Conservation (phyloP, 2,888 invertebrate species). For the Eilema depressum region DNA sequence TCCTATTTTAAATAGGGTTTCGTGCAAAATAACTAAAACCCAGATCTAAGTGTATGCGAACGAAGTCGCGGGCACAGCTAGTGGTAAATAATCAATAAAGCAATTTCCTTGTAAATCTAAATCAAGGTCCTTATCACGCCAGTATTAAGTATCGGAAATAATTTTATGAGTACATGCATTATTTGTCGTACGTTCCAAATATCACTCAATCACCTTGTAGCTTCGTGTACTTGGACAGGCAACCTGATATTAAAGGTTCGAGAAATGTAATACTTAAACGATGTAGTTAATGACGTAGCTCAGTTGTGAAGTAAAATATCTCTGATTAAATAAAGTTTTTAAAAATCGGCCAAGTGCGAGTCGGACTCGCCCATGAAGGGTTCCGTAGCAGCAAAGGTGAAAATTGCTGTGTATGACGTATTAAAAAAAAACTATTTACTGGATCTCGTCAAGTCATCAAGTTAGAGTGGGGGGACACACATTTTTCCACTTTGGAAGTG, state of each 20-base stretch:
- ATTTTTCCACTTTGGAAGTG: too few species aligned
- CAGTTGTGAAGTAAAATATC: not conserved
- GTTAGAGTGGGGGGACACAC: too few species aligned
- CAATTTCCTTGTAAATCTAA: slow-evolving; percentile 52
- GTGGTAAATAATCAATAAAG: slow-evolving; percentile 14
- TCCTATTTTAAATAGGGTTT: not conserved
- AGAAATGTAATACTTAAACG: slow-evolving; percentile 34
- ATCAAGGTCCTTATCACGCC: slow-evolving; percentile 49
- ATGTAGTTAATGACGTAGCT: not conserved
- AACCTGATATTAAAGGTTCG: slow-evolving; percentile 29
- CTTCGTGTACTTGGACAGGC: slow-evolving; percentile 33
- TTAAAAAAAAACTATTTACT: too few species aligned
- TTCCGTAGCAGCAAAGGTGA: too few species aligned
- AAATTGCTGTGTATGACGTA: too few species aligned
- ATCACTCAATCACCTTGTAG: slow-evolving; percentile 66
- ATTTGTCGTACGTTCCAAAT: slow-evolving; percentile 56
- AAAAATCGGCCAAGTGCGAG: too few species aligned
- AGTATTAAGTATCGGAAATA: slow-evolving; percentile 59
- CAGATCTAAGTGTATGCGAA: not conserved
- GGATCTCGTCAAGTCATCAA: too few species aligned
- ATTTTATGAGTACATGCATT: slow-evolving; percentile 40
- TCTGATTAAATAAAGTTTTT: not conserved
- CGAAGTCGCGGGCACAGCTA: not conserved
- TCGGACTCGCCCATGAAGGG: too few species aligned
- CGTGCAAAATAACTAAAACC: not conserved